Evolutionary conservation across 2,888 invertebrate species (phyloP).

Genomic region (Caenorhabditis doughertyi): DNA sequence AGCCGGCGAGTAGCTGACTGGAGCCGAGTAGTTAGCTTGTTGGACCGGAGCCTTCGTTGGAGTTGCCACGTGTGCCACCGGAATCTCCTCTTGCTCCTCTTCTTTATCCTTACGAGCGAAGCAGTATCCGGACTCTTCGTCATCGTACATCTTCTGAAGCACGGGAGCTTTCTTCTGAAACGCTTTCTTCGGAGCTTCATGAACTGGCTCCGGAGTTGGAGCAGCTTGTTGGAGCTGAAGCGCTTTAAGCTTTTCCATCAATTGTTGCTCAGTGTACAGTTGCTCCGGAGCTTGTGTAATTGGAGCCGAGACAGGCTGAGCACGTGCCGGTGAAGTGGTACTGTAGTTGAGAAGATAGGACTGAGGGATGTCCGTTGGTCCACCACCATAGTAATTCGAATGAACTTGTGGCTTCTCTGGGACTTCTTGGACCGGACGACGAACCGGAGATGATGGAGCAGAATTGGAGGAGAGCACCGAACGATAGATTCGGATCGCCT

Average conservation of each 20-base stretch:
- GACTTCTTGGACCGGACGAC: conserved; percentile 1
- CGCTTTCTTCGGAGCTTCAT: neutral
- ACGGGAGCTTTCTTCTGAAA: conserved; percentile 24
- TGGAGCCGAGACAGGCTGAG: conserved; percentile 2
- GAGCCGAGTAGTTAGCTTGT: conserved; percentile 9
- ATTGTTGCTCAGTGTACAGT: conserved; percentile 23
- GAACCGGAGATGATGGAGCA: conserved; percentile 45
- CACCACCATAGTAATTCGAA: conserved; percentile 63
- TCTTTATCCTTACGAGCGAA: conserved; percentile 40
- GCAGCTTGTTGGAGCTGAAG: conserved; percentile 28
- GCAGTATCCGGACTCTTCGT: conserved; percentile 60
- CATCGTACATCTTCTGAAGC: conserved; percentile 51
- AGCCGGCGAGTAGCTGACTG: conserved; percentile 18
- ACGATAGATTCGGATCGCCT: conserved; percentile 61
- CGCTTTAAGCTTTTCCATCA: conserved; percentile 42
- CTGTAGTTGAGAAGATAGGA: conserved; percentile 57
- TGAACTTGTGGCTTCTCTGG: conserved; percentile 41
- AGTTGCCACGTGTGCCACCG: conserved; percentile 1
- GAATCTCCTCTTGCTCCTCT: conserved; percentile 5
- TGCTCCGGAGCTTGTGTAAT: conserved; percentile 3
- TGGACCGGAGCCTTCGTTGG: conserved; percentile 7
- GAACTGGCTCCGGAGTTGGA: conserved; percentile 22
- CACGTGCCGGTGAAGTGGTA: conserved; percentile 14
- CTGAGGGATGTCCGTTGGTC: conserved; percentile 60
- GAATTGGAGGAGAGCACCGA: conserved; percentile 53